A percentile compares a stretch with the other conserved stretches of the same genome.
Conservation (phyloP, 2,797 vertebrate species). For the Lepilemur ruficaudatus region DNA sequence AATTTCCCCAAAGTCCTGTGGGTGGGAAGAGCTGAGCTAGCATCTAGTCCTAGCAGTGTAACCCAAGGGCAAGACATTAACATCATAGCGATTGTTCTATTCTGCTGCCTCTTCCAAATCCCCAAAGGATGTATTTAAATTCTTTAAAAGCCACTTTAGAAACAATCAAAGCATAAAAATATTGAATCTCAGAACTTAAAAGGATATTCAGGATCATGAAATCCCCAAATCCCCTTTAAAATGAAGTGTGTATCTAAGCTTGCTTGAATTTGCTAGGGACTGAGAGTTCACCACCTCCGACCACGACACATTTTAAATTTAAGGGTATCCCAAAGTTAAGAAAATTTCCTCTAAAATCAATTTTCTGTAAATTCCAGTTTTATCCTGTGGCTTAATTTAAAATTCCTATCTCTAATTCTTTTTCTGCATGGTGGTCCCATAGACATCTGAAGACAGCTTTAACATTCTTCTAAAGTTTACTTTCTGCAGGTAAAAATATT, state of each 20-base stretch:
- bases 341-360: not conserved
- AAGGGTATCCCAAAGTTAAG: not conserved
- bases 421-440: not conserved
- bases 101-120: not conserved
- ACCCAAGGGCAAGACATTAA: not conserved
- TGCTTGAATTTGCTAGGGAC: not conserved
- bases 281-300: not conserved
- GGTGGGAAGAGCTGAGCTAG: not conserved
- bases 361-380: not conserved
- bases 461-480: not conserved
- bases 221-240: not conserved
- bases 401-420: not conserved
- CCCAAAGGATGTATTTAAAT: not conserved
- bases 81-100: not conserved
- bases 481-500: not conserved
- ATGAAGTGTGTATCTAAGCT: not conserved
- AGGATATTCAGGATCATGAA: not conserved
- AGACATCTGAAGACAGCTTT: not conserved
- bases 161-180: not conserved
- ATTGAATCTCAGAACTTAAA: not conserved
- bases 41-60: not conserved
- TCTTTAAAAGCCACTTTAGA: not conserved
- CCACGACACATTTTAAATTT: not conserved
- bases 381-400: not conserved
- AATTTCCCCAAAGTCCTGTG: not conserved